Evolutionary conservation across 2,113 vertebrate species (phyloP), one percentile per base, ranked within the genome.

Genomic region (Hyperoodon ampullatus): DNA sequence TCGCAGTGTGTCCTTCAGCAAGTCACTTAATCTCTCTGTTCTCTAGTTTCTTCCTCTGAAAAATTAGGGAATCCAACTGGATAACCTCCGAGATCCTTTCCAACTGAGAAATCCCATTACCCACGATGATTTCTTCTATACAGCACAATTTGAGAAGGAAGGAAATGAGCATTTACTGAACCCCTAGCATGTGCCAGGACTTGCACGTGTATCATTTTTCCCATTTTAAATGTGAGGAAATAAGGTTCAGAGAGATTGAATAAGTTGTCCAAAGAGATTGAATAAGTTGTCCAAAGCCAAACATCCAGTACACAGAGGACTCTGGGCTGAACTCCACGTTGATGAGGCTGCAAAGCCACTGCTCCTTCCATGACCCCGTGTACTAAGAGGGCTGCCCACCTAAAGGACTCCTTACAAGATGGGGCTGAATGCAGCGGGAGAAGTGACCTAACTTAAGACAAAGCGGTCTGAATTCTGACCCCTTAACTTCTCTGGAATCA

Each of bases 81-180:
- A 28, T 74, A 3, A 28, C 83, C 42, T 87, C 81, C 18, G 21
- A 86, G 71, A 47, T 68, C 44, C 44, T 35, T 84, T 72, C 72
- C 63, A 39, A 18, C 50, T 6, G 74, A 87, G 88, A 80, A 72
- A 68, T 68, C 35, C 21, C 42, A 4, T 61, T 16, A 19, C 71
- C 47, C 18, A 3, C 0, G 0, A 15, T 8, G 42, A 18, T 68
- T 53, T 53, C 75, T 44, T 66, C 21, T 8, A 1, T 6, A 10
- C 2, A 7, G 16, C 0, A 2, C 28, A 50, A 55, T 42, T 8
- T 28, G 30, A 65, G 85, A 47, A 88, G 81, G 71, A n/a, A 68
- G 81, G 63, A 30, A 14, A 42, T 5, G 1, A 23, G 71, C 28
- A 30, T 16, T 85, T 50, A 5, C 24, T 42, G 33, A 66, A 58